Base-by-base conservation (phyloP, 2,113 vertebrate species). In the Rhinolophus ferrumequinum region DNA sequence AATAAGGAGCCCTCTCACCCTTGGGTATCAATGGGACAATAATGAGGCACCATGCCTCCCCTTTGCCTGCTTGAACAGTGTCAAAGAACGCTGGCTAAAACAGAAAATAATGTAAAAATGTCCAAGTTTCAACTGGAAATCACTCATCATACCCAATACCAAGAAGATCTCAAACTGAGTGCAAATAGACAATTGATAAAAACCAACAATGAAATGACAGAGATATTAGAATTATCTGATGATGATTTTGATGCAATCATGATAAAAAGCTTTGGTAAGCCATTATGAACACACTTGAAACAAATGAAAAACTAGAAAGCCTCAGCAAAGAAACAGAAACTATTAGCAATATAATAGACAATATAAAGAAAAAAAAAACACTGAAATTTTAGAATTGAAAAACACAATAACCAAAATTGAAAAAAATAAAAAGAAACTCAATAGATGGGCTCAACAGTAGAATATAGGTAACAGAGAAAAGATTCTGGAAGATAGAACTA, bases 321-420 rank as follows among this genome's bases (percentile, higher is more conserved):
- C 3, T 85, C 33, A 58, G 35, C 28, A 93, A 90, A 75, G 13
- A 90, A 91, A 69, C 3, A 70, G 26, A 94, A 87, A 87, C 44
- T 16, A 50, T 30, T 28, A 62, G 62, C n/a, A 60, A 69, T 58
- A 18, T 41, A 54, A 75, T 21, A 75, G 73, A 90, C 1, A 26
- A 90, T 76, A 64, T 75, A 90, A 81, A 90, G 38, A 73, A 96
- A 35, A 80, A 67, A 15, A 3, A 30, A 89, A 62, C 41, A 4
- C 41, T 81, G 14, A 35, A 90, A 86, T 90, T 76, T 76, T 41
- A 75, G 30, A 73, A 80, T 2, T 83, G 22, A 93, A 93, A 93
- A 73, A 62, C 35, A n/a, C 2, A 60, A 86, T 75, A 73, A 87
- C 58, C 50, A 89, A 72, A 83, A 41, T 41, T 5, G 0, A 47